phyloP scores from a whole-genome alignment of 2,888 invertebrate species.

The Ennomos fuscantarius region DNA sequence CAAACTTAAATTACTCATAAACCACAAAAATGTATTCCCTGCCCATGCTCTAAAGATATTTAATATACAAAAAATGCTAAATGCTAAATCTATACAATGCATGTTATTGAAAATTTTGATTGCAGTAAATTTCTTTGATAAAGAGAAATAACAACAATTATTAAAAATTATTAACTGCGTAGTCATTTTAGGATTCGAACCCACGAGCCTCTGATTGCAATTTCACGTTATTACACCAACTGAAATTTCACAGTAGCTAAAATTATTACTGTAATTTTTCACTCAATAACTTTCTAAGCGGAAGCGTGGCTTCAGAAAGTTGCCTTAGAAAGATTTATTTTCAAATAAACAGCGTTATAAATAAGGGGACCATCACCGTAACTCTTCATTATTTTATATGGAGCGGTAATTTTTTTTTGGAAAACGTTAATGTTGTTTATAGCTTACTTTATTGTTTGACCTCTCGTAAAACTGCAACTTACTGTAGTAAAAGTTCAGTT shows the following conservation, averaged over 20 bases:
- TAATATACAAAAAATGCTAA: too few species aligned
- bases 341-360: conserved; percentile 55
- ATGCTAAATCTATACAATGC: too few species aligned
- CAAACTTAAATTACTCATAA: too few species aligned
- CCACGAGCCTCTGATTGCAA: too few species aligned
- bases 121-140: too few species aligned
- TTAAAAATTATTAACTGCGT: conserved; percentile 58
- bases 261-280: conserved; percentile 80
- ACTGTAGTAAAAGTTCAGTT: conserved; percentile 3
- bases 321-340: conserved; percentile 53
- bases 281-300: conserved; percentile 65
- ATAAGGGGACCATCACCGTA: conserved; percentile 42
- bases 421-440: conserved; percentile 47
- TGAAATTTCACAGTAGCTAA: conserved; percentile 60
- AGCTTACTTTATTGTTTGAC: conserved; percentile 46
- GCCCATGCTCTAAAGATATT: too few species aligned
- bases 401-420: conserved; percentile 35
- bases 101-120: too few species aligned
- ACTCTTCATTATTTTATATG: conserved; percentile 49
- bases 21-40: too few species aligned
- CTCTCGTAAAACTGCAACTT: conserved; percentile 40
- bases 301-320: conserved; percentile 54
- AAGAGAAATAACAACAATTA: conserved; percentile 40
- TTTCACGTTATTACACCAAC: too few species aligned
- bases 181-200: too few species aligned